phyloP scores from a whole-genome alignment of 2,797 vertebrate genomes.

The Manis javanica region DNA sequence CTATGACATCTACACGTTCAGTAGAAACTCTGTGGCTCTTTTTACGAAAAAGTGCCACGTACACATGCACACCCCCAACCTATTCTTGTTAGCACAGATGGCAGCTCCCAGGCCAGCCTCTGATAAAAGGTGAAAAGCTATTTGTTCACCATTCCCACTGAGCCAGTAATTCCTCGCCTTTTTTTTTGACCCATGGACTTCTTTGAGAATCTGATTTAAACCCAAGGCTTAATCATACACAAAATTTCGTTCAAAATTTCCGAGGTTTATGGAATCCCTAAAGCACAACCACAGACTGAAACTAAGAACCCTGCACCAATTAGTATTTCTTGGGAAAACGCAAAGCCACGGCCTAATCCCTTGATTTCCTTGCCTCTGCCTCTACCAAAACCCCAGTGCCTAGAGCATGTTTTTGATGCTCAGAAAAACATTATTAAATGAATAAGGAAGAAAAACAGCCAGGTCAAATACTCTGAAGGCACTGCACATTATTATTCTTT shows the following conservation, averaged over 20 bases:
- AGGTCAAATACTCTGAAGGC: not conserved
- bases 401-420: not conserved
- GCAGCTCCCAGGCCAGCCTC: not conserved
- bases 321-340: not conserved
- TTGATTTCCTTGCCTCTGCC: not conserved
- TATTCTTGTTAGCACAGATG: not conserved
- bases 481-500: not conserved
- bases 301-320: not conserved
- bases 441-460: not conserved
- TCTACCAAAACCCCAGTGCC: not conserved
- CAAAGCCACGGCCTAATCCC: not conserved
- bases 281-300: not conserved
- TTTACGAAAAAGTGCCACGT: not conserved
- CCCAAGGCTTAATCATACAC: not conserved
- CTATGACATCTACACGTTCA: not conserved
- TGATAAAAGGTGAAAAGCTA: not conserved
- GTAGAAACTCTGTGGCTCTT: not conserved
- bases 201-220: conserved; percentile 29
- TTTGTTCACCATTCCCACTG: not conserved
- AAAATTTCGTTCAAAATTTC: not conserved
- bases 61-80: not conserved
- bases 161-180: not conserved
- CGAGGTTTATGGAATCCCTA: not conserved
- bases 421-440: not conserved
- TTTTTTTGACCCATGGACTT: not conserved